Base-by-base conservation (phyloP, 2,888 invertebrate genomes). In the Kryphioiulus occultus region DNA sequence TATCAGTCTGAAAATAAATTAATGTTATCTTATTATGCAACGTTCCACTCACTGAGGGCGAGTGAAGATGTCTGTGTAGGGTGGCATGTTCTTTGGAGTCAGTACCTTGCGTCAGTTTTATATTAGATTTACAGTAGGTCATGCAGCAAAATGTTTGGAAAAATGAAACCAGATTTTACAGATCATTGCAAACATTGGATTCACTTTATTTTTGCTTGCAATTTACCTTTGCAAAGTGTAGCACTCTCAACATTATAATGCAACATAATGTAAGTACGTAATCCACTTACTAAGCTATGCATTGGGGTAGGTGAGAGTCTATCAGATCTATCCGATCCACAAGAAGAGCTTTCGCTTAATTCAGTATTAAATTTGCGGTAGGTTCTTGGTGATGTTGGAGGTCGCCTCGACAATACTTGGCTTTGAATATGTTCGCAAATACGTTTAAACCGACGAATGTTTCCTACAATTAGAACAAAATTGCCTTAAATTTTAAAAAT, bases 341-440 rank as follows among this genome's bases (percentile, higher is more conserved):
- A 95, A 90, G 95, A 95, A 85, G 95, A 95, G 91, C 95, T 95
- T 90, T 95, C 95, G 90, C 94, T 94, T 90, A 95, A 92, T 90
- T 95, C 95, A 42, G 94, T 93, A 47, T 94, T 93, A 90, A 94
- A 94, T 90, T 95, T 95, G 82, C 95, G 92, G 87, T 94, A 93
- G 0, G 94, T 94, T 86, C 94, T 91, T 0, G 95, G 95, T 90
- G 94, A 94, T 12, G 95, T 94, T 39, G 94, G 94, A 30, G 94
- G 93, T 89, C 92, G 90, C 90, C 93, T 92, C 85, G 93, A 93
- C 90, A 94, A 93, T 85, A 96, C 95, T 90, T 97, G 96, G 47
- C 96, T 94, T 92, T 99, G 98, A 90, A 99, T 97, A 92, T 98
- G 97, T 92, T 99, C 99, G 93, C 98, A 98, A 90, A 99, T 97